Evolutionary conservation across 1,140 invertebrate species (phyloP).

Genomic region (Lepidurus arcticus): DNA sequence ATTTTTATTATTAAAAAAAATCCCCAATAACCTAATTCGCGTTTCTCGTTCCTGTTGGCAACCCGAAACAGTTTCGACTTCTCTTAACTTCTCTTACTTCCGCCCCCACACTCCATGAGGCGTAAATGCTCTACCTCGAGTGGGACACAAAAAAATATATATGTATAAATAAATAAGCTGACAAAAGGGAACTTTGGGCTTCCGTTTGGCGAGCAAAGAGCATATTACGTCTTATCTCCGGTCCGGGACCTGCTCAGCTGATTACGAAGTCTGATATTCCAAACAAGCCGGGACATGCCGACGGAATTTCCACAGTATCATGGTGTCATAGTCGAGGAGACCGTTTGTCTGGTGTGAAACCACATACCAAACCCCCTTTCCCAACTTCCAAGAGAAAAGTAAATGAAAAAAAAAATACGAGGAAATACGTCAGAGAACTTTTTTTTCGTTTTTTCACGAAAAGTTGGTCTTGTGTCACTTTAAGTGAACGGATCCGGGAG

Average conservation of each 20-base stretch:
- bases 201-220: neutral
- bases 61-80: neutral
- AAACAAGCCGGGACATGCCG: neutral
- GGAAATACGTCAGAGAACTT: too few relatives aligned
- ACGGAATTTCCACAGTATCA: neutral
- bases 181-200: neutral
- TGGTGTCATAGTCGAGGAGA: neutral
- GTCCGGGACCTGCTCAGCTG: slow-evolving; percentile 1
- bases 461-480: too few relatives aligned
- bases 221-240: neutral
- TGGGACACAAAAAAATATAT: neutral
- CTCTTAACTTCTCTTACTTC: neutral
- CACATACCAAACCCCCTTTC: neutral
- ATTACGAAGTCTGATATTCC: neutral
- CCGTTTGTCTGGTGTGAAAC: slow-evolving; percentile 18
- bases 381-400: neutral
- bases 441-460: too few relatives aligned
- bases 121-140: neutral
- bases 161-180: neutral
- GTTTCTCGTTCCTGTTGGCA: neutral
- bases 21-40: neutral
- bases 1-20: neutral
- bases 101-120: neutral
- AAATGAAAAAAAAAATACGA: too few relatives aligned
- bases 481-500: neutral